These are phyloP conservation scores for Ornithorhynchus anatinus DNA, from an alignment of 2,113 vertebrate genomes.

Conservation along the genomic window DNA sequence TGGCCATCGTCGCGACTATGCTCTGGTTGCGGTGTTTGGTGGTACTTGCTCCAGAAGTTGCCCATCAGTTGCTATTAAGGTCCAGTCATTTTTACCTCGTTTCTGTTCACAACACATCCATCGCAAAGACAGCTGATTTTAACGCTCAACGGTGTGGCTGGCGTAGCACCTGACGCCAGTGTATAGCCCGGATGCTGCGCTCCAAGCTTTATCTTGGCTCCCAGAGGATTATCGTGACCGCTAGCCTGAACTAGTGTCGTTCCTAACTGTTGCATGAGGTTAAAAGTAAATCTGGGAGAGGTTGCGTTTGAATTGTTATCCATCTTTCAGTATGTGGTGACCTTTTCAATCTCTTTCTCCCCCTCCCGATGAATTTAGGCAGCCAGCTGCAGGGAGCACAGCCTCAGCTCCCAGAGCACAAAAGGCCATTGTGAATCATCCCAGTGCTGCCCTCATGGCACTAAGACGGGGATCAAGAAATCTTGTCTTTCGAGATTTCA, in stretches of 20 bases:
- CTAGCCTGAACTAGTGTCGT: not conserved
- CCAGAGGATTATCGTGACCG: not conserved
- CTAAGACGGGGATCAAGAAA: slow-evolving; percentile 95
- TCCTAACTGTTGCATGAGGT: not conserved
- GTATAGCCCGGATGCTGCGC: not conserved
- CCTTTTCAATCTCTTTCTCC: not conserved
- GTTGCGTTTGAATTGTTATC: not conserved
- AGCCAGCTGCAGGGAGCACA: slow-evolving; percentile 76
- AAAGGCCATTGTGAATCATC: slow-evolving; percentile 97
- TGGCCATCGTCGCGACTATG: not conserved
- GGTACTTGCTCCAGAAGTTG: not conserved
- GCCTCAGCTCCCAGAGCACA: slow-evolving; percentile 85
- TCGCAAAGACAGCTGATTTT: not conserved
- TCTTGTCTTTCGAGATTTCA: slow-evolving; percentile 98
- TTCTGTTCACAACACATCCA: not conserved
- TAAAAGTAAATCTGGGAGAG: not conserved
- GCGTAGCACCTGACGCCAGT: no score
- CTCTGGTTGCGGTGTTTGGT: no score
- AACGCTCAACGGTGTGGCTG: no score
- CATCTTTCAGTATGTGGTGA: not conserved
- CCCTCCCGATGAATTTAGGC: slow-evolving; percentile 68
- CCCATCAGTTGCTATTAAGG: not conserved
- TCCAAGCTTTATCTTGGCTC: not conserved
- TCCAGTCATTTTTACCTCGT: not conserved
- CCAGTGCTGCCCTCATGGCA: slow-evolving; percentile 97